Evolutionary conservation across 2,113 vertebrate genomes (phyloP), one percentile per base, ranked within the genome.

Genomic region (Conger conger): DNA sequence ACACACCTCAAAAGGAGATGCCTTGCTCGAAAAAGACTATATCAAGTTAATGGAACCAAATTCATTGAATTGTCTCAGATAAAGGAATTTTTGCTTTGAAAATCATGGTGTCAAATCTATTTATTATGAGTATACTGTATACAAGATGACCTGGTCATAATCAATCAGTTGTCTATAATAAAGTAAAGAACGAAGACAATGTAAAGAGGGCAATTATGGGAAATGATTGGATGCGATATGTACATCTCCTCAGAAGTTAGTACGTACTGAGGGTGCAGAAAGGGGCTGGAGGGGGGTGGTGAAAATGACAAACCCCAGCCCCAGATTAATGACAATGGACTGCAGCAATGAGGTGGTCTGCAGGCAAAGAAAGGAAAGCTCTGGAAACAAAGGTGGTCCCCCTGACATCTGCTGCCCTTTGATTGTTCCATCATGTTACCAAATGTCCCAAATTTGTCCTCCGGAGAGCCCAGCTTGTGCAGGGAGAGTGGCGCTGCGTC

Each of bases 261-360:
- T 45, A 40, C 33, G 45, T 17, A 35, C 33, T 78, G 16, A 38
- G 23, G 38, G 30, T 35, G 76, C 35, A 37, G 76, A 17, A 9
- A 38, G 13, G 73, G 33, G 68, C 4, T n/a, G n/a, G 68, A 30
- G 60, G 63, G 40, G 8, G 73, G 80, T 83, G 82, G 90, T 92
- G 88, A 90, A 95, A 89, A 90, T 87, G 80, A 91, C 89, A 90
- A 91, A 88, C 85, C 90, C 93, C 90, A 77, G 89, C 87, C 91
- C 87, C 92, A 86, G 90, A 91, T 95, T 93, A 96, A 97, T 96
- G 92, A 97, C 95, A 97, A 97, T 96, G 85, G 93, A 92, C 88
- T 86, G 91, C 84, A 92, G 91, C 92, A 91, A 94, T 95, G 90
- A 95, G 89, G 92, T 95, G 91, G 91, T 92, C 93, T 91, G 91